These are phyloP conservation scores for Calameuta idolon DNA, from an alignment of 2,888 invertebrate species.

Conservation along the genomic window DNA sequence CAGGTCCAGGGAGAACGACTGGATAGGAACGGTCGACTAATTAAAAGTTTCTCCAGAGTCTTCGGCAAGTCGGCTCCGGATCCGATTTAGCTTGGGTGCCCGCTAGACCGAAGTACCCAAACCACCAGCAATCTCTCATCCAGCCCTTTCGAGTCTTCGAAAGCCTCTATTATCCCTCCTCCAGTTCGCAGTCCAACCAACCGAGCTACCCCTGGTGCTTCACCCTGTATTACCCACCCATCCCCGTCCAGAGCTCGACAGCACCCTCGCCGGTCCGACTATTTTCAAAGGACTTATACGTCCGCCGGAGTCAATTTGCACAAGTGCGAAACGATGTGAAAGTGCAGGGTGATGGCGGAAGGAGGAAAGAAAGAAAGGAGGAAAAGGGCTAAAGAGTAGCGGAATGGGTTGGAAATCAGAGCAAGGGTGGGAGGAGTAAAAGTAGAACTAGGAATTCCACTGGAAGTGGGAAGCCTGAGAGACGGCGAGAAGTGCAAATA, in stretches of 20 bases:
- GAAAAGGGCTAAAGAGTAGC: background rate
- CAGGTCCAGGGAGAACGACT: background rate
- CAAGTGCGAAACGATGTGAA: slow-evolving; percentile 25
- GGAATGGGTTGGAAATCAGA: background rate
- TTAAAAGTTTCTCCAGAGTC: slow-evolving; percentile 30
- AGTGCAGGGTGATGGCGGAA: slow-evolving; percentile 5
- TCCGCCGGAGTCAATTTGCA: slow-evolving; percentile 27
- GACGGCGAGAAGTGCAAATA: slow-evolving; percentile 21
- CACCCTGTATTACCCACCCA: background rate
- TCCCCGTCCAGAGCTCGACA: background rate
- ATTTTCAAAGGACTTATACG: slow-evolving; percentile 26
- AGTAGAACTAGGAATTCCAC: background rate
- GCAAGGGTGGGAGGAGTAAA: slow-evolving; percentile 1
- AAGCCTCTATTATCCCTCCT: background rate
- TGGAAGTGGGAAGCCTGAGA: background rate
- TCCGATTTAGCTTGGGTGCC: slow-evolving; percentile 11
- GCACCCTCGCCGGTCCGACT: slow-evolving; percentile 1
- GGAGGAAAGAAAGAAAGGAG: background rate
- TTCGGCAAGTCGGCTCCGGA: slow-evolving; percentile 15
- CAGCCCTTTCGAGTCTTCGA: slow-evolving; percentile 1
- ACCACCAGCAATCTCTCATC: background rate
- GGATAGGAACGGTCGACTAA: slow-evolving; percentile 28
- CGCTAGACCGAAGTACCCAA: background rate
- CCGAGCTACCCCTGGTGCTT: background rate
- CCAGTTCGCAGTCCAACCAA: background rate